Base-by-base conservation (phyloP, 2,888 invertebrate species). In the Tipula helvola region DNA sequence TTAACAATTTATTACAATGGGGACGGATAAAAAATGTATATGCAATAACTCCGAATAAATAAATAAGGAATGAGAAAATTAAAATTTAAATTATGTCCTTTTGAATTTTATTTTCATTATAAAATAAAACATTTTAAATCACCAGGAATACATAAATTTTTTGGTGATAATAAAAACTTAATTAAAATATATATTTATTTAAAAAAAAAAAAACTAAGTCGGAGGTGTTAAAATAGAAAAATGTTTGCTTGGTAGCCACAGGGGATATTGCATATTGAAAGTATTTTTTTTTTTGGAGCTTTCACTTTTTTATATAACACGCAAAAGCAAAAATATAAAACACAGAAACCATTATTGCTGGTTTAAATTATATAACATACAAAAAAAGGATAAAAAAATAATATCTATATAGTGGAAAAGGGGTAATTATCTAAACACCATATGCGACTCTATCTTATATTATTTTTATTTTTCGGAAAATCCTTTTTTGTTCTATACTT, bases 341-440 rank as follows among this genome's bases (percentile, higher is more conserved):
- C n/a, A 71, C 71, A 28, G 28, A 71, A 71, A 71, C 71, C 52
- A 52, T 52, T 52, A 52, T 52, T 52, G 16, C 52, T 71, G 71
- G 71, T 71, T 71, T 28, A 71, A 71, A 71, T 71, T 71, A 28
- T 71, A 28, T 18, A 71, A 83, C 36, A 84, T 39, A 84, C 39
- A 4, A 84, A 39, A 84, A 84, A 84, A 39, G 41, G 39, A 84
- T 39, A 36, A 84, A 84, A 84, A 39, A 39, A 39, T 39, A 12
- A 84, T 84, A 84, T 39, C n/a, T 39, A 39, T 39, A 84, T 39
- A 39, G 41, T 39, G 28, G 71, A 28, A 84, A 84, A 84, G 41
- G 84, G 84, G 84, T 84, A 84, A 84, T 84, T 84, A 39, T 84
- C 84, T 84, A 84, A 84, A 39, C 84, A 84, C 84, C 84, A 84